Evolutionary conservation across 2,888 invertebrate species (phyloP), one percentile per base, ranked within the genome.

Genomic region (Corbicula japonica): DNA sequence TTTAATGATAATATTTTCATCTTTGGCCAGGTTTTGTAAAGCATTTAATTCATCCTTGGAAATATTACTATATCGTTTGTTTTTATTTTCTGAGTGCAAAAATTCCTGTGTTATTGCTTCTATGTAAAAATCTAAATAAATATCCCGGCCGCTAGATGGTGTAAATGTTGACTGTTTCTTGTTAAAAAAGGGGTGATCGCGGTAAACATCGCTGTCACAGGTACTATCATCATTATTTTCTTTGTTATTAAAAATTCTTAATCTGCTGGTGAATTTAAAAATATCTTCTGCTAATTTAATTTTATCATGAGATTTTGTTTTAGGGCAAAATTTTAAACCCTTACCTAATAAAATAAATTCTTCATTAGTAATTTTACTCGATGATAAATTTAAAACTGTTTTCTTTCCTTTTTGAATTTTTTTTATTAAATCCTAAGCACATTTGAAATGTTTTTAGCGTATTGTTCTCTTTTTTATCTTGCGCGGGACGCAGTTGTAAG

Each of bases 331-430:
- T 21, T 32, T 46, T 34, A 56, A 32, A 3, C 76, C 76, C 32
- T 76, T 76, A 28, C 69, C 62, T 44, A 76, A 18, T 1, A 76
- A 35, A 41, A 74, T 72, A 44, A 52, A 54, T 10, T 75, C 75
- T 32, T 68, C 60, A 41, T 75, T 61, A 28, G 23, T 52, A 5
- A 68, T 32, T 32, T 1, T 10, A n/a, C 21, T 41, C 1, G n/a
- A 34, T 1, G 75, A 75, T 44, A 69, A 28, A 38, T 75, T 75
- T 26, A 74, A 26, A 8, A 48, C 68, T 28, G 44, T 60, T n/a
- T 74, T 28, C 34, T 66, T 61, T 21, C 44, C 44, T 62, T 28
- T 35, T 18, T 54, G 26, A 18, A 52, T 54, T 30, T 69, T 58
- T 21, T 44, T n/a, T n/a, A n/a, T n/a, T n/a, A n/a, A n/a, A n/a